Base-by-base conservation (phyloP, 2,888 invertebrate species). In the Perizoma flavofasciatum region DNA sequence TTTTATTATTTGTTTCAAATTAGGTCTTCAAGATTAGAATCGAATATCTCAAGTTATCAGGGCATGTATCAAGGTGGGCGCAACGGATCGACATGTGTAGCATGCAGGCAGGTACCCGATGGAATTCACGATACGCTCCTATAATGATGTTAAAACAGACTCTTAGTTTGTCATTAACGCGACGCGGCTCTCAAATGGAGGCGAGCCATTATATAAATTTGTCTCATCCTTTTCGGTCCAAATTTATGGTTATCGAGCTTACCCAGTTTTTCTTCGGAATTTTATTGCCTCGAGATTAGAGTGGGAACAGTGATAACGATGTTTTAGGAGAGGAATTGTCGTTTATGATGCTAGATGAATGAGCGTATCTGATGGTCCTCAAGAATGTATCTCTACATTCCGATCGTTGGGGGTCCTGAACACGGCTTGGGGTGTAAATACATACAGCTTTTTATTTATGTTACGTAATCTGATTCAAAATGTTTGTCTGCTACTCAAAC, bases 111-210 rank as follows among this genome's bases (percentile, higher is more conserved):
- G 85, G 84, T 86, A 88, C 81, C 83, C 79, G 89, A 88, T 91
- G 89, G 91, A 88, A 92, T 91, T 85, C 75, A 79, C 78, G 91
- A 92, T 91, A 92, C 85, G 87, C 82, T 83, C 78, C 88, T 89
- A 90, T 92, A 90, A 92, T 91, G 91, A 92, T 90, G 92, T 90
- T 91, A 88, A 91, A 90, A 91, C 91, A 92, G 91, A 91, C 90
- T 90, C 89, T 89, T 91, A 90, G 87, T 75, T 86, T 88, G 86
- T 89, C 91, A 91, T 90, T 91, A 92, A 88, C 88, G 88, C 87
- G 81, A 85, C 87, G 83, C 84, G 77, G 79, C 78, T 73, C 75
- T 84, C 85, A 88, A 89, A 89, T 90, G 88, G 89, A 86, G 85
- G 83, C 86, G 86, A 80, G 79, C 89, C 90, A 92, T 92, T 91